Conservation (phyloP, 92 coral and sea anemone genomes). For the Palythoa heliodiscus region DNA sequence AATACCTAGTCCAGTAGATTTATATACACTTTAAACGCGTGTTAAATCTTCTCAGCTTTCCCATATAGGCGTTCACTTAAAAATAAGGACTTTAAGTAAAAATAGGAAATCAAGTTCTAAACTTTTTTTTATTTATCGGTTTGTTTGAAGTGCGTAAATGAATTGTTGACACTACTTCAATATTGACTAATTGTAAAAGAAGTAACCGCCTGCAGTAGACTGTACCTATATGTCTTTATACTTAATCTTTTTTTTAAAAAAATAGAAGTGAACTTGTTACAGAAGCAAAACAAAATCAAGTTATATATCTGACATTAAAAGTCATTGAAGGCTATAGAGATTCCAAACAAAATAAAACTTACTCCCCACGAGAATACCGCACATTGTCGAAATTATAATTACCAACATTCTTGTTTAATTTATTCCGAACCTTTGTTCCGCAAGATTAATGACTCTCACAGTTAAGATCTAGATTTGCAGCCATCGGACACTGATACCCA, state of each 20-base stretch:
- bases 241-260: background rate
- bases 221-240: background rate
- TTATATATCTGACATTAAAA: background rate
- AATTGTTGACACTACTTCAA: background rate
- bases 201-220: background rate
- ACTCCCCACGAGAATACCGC: background rate
- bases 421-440: constrained; percentile 33
- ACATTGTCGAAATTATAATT: background rate
- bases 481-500: background rate
- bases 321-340: background rate
- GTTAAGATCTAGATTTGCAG: background rate
- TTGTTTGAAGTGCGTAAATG: background rate
- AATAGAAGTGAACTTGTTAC: background rate
- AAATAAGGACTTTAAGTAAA: background rate
- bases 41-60: too few relatives aligned
- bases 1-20: too few relatives aligned
- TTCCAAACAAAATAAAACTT: background rate
- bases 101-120: background rate
- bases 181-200: background rate
- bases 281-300: background rate
- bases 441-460: background rate
- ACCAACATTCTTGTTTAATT: background rate
- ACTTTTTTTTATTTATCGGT: background rate
- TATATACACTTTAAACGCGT: too few relatives aligned
- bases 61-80: too few relatives aligned